A percentile compares a stretch with the other conserved stretches of the same genome.
Evolutionary conservation across 2,113 vertebrate species (phyloP).

Genomic region (Podarcis raffonei): DNA sequence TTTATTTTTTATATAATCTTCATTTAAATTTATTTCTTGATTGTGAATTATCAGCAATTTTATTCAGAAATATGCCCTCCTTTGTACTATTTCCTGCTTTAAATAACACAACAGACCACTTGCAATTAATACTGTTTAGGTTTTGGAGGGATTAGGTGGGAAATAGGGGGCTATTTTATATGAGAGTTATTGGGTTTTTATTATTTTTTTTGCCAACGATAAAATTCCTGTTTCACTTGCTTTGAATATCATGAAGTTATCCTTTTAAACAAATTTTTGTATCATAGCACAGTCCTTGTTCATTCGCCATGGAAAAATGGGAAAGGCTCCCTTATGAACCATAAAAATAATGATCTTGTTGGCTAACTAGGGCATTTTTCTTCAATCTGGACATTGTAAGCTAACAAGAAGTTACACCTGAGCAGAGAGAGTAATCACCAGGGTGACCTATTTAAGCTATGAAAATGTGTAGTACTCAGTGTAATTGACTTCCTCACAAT

Average conservation of each 20-base stretch:
- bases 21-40: not conserved
- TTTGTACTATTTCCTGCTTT: not conserved
- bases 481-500: not conserved
- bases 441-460: not conserved
- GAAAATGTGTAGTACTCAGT: not conserved
- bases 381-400: not conserved
- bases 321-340: not conserved
- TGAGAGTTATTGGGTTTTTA: not conserved
- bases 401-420: not conserved
- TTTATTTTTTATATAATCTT: not conserved
- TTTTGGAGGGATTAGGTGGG: not conserved
- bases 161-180: not conserved
- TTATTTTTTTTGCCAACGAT: not conserved
- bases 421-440: not conserved
- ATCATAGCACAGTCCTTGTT: not conserved
- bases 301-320: not conserved
- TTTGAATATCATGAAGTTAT: slow-evolving; percentile 26
- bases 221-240: slow-evolving; percentile 5
- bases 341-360: not conserved
- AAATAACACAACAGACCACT: not conserved
- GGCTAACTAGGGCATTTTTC: not conserved
- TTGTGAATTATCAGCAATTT: slow-evolving; percentile 25
- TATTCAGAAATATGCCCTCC: not conserved
- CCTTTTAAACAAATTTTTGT: slow-evolving; percentile 21
- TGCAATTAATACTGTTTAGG: not conserved